These are phyloP conservation scores for Styela plicata DNA, from an alignment of 23 tunicate species.

Conservation along the genomic window DNA sequence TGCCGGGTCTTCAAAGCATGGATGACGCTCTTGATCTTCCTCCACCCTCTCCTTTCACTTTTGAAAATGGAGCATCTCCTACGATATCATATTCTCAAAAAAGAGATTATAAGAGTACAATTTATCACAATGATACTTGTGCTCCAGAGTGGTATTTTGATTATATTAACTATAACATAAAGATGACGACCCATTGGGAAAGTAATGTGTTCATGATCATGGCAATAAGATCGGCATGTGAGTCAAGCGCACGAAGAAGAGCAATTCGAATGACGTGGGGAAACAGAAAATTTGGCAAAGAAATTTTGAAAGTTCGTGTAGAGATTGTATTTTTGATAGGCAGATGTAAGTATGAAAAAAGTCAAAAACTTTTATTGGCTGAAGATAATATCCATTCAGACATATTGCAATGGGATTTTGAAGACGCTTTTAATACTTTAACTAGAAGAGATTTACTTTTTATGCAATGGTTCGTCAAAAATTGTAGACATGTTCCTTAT, in stretches of 20 bases:
- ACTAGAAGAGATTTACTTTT: slow-evolving; percentile 79
- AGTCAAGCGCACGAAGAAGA: slow-evolving; percentile 29
- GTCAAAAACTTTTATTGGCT: not conserved
- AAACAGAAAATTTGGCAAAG: slow-evolving; percentile 34
- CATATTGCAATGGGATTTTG: slow-evolving; percentile 78
- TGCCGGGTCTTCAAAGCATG: slow-evolving; percentile 74
- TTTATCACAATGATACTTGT: slow-evolving; percentile 49
- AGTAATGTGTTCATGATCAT: slow-evolving; percentile 52
- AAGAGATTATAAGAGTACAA: slow-evolving; percentile 43
- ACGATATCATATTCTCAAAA: slow-evolving; percentile 51
- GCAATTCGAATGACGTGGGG: slow-evolving; percentile 79
- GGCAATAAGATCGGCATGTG: slow-evolving; percentile 65
- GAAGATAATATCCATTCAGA: slow-evolving; percentile 46
- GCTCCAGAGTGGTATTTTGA: not conserved
- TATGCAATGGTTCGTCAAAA: slow-evolving; percentile 65
- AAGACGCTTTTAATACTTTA: slow-evolving; percentile 62
- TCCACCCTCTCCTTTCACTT: slow-evolving; percentile 19
- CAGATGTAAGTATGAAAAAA: slow-evolving; percentile 21
- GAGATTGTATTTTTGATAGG: slow-evolving; percentile 61
- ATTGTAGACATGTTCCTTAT: slow-evolving; percentile 64
- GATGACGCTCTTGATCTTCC: slow-evolving; percentile 50
- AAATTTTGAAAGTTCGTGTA: slow-evolving; percentile 29
- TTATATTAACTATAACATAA: not conserved
- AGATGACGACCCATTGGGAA: slow-evolving; percentile 35
- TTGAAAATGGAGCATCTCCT: slow-evolving; percentile 31